These are phyloP conservation scores for Rhinophrynus dorsalis DNA, from an alignment of 2,797 vertebrate genomes.

Conservation along the genomic window DNA sequence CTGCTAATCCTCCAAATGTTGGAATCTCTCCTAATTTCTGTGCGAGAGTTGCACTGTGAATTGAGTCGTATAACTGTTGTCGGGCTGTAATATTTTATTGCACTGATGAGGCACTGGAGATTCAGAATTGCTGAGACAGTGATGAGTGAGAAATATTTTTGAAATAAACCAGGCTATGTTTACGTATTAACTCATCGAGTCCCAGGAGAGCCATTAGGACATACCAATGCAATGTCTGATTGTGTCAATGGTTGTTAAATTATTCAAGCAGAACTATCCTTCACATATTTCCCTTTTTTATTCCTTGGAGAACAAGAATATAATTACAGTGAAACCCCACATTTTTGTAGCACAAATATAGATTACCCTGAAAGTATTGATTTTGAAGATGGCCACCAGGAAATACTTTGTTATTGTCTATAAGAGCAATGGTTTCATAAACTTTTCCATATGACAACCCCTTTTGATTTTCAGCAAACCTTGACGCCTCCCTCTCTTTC, in stretches of 20 bases:
- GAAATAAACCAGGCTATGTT: slow-evolving; percentile 40
- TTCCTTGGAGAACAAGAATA: not conserved
- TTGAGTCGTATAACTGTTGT: slow-evolving; percentile 11
- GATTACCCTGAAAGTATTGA: not conserved
- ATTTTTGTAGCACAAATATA: not conserved
- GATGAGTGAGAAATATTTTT: slow-evolving; percentile 36
- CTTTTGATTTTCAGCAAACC: no score
- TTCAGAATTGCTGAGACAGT: slow-evolving; percentile 17
- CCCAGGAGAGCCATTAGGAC: slow-evolving; percentile 15
- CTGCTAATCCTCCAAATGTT: slow-evolving; percentile 31
- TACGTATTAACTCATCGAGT: slow-evolving; percentile 24
- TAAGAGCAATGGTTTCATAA: no score
- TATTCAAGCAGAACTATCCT: slow-evolving; percentile 1
- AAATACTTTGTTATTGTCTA: no score
- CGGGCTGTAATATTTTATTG: slow-evolving; percentile 24
- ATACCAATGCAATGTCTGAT: slow-evolving; percentile 5
- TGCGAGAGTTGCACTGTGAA: slow-evolving; percentile 5
- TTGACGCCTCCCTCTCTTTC: no score
- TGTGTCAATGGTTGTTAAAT: slow-evolving; percentile 1
- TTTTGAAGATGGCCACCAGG: no score
- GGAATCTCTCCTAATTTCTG: slow-evolving; percentile 32
- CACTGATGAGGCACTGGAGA: slow-evolving; percentile 21
- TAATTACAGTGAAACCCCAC: not conserved
- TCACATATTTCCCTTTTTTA: not conserved
- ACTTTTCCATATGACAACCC: no score